Percentiles rank a stretch among this genome's conserved stretches.
These are phyloP conservation scores for Acanthurus leucopareius DNA, from an alignment of 2,797 vertebrate species.

Conservation along the genomic window DNA sequence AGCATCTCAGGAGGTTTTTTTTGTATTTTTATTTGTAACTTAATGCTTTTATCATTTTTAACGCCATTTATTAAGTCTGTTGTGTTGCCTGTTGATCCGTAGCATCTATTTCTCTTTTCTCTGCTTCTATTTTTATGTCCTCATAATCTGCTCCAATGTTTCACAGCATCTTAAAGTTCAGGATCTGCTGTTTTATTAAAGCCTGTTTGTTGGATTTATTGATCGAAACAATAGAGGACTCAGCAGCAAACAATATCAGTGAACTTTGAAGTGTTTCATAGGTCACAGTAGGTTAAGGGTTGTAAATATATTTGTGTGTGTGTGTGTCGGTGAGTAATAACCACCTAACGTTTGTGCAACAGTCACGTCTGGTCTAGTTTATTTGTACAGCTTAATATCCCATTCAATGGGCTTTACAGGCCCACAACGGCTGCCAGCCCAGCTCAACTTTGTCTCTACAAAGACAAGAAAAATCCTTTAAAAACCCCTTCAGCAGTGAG, in stretches of 20 bases:
- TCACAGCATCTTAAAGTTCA: slow-evolving; percentile 16
- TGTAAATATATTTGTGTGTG: slow-evolving; percentile 7
- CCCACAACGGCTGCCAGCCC: slow-evolving; percentile 18
- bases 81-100: neutral
- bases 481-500: neutral
- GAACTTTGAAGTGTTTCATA: neutral
- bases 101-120: neutral
- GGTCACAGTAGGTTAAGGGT: slow-evolving; percentile 35
- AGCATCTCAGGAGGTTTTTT: neutral
- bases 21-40: neutral
- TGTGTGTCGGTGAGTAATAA: slow-evolving; percentile 42
- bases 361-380: slow-evolving; percentile 46
- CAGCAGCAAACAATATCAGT: neutral
- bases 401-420: slow-evolving; percentile 20
- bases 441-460: slow-evolving; percentile 11
- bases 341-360: slow-evolving; percentile 33
- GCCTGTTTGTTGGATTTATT: slow-evolving; percentile 6
- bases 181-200: neutral
- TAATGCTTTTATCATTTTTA: neutral
- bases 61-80: neutral
- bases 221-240: slow-evolving; percentile 6
- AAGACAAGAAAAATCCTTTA: slow-evolving; percentile 23
- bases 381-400: slow-evolving; percentile 49
- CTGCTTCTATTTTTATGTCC: too few species aligned
- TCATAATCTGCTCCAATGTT: slow-evolving; percentile 5